Conservation (phyloP, 2,113 vertebrate species). For the Peromyscus leucopus region DNA sequence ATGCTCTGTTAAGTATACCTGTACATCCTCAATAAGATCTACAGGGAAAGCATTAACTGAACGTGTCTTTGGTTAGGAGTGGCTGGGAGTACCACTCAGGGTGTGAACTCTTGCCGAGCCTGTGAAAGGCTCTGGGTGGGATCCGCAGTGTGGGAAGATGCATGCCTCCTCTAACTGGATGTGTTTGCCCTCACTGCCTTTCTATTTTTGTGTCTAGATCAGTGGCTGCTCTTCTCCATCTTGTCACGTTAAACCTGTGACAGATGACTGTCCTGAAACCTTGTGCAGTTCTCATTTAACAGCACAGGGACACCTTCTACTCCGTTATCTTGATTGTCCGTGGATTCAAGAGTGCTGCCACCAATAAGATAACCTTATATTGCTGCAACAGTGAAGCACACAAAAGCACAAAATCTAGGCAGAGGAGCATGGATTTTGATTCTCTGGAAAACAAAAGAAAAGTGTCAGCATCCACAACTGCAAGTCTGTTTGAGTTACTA, state of each 20-base stretch:
- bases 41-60: neutral
- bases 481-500: neutral
- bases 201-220: neutral
- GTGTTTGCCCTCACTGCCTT: neutral
- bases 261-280: neutral
- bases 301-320: neutral
- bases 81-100: neutral
- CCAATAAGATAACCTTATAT: neutral
- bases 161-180: neutral
- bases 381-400: neutral
- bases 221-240: neutral
- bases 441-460: neutral
- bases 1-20: neutral
- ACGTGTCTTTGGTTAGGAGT: neutral
- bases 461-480: neutral
- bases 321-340: neutral
- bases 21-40: neutral
- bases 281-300: neutral
- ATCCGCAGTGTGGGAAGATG: neutral
- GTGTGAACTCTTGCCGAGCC: neutral
- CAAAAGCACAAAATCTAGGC: neutral
- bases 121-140: neutral
- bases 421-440: neutral
- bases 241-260: neutral
- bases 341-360: neutral